phyloP scores from a whole-genome alignment of 2,888 invertebrate genomes.

The Lochmaea crataegi region DNA sequence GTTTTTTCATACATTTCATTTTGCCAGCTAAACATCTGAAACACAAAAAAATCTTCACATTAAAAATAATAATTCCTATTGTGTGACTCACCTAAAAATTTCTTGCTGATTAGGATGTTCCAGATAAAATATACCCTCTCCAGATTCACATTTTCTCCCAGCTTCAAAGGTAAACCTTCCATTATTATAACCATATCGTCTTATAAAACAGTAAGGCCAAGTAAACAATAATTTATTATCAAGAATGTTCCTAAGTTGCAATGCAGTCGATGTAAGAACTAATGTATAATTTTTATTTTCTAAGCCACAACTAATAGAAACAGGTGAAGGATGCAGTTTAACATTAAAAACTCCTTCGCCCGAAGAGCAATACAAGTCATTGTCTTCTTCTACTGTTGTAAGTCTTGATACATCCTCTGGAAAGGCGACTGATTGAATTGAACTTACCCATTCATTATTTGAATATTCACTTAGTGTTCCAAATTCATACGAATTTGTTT shows the following conservation, averaged over 20 bases:
- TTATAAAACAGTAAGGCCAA: conserved; percentile 87
- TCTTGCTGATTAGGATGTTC: conserved; percentile 87
- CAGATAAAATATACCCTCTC: conserved; percentile 84
- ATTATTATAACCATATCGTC: conserved; percentile 86
- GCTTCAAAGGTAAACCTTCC: conserved; percentile 91
- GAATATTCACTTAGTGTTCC: conserved; percentile 77
- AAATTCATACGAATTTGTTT: conserved; percentile 72
- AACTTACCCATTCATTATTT: conserved; percentile 81
- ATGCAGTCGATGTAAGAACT: conserved; percentile 78
- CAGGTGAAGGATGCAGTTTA: conserved; percentile 81
- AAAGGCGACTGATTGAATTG: conserved; percentile 85
- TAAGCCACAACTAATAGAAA: conserved; percentile 80
- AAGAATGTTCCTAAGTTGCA: conserved; percentile 78
- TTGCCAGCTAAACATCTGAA: conserved; percentile 81
- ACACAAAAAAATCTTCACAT: conserved; percentile 14
- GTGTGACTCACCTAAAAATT: conserved; percentile 68
- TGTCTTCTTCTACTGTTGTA: conserved; percentile 83
- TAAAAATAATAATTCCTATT: background rate
- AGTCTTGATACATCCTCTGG: conserved; percentile 71
- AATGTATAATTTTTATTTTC: conserved; percentile 77
- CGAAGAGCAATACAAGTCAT: conserved; percentile 88
- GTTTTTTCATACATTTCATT: conserved; percentile 89
- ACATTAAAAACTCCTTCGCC: conserved; percentile 84
- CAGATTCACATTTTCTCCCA: conserved; percentile 86
- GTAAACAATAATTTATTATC: conserved; percentile 76